Evolutionary conservation across 2,797 vertebrate species (phyloP), one percentile per base, ranked within the genome.

Genomic region (Paramormyrops hopkinsi): DNA sequence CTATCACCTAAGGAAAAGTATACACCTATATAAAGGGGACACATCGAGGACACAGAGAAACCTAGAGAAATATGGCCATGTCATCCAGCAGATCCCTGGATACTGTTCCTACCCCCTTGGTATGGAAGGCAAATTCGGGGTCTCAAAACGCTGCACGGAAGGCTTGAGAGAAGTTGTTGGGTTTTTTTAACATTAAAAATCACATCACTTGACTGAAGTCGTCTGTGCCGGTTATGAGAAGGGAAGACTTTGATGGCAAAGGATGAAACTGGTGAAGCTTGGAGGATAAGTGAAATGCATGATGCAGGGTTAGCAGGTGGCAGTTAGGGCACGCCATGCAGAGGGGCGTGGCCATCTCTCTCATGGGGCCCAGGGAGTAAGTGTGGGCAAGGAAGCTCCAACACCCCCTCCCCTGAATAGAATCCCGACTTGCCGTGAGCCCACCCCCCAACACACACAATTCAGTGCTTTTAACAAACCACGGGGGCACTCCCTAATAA

Each of bases 401-500:
- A 92, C 59, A 92, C 89, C 41, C 76, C 92, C 93, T 94, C 69
- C 69, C 14, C 37, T n/a, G 46, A 95, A 95, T 93, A 95, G 95
- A 95, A 95, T 95, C 92, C 94, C 93, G 94, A 95, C 95, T 95
- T 94, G 93, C 93, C 92, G 93, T 92, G 93, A 94, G 94, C 90
- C 89, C 94, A 94, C 94, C 22, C 62, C 22, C 59, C 59, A 56
- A 56, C 54, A 56, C 59, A 22, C 22, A 65, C 94, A 95, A 76
- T 95, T 95, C 95, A 94, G 94, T 93, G 94, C 94, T 95, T 95
- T 95, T 95, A 96, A 96, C 95, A 95, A 95, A 95, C 94, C 93
- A 93, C 94, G 93, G 94, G 93, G 94, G 94, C 94, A 95, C 94
- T 93, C 95, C 93, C 95, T 96, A 96, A 96, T 96, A 96, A 95